Base-by-base conservation (phyloP, 2,113 vertebrate genomes). In the Sclerurus mexicanus region DNA sequence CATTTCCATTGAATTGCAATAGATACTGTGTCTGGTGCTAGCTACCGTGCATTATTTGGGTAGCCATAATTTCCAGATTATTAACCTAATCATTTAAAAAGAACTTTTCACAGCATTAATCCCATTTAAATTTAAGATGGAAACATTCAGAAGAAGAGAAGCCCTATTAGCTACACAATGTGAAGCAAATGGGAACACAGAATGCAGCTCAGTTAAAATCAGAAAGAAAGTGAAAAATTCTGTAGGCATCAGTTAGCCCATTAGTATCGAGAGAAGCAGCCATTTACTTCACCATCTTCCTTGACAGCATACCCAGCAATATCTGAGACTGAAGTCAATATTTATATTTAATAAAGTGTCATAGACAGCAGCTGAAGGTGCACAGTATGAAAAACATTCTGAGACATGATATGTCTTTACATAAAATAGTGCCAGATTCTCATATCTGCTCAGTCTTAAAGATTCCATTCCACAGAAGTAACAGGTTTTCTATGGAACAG, bases 1-100 rank as follows among this genome's bases (percentile, higher is more conserved):
- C 15, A 35, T 91, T 85, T 92, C 27, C 39, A 92, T 19, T 84
- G 78, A 96, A 89, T 15, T 94, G 58, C 74, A 74, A 76, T 85
- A 91, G 89, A 92, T 72, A 88, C 14, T 76, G 63, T 77, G 46
- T 79, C 53, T 87, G 13, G 12, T 84, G 49, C 10, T 72, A 89
- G 33, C 33, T 79, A 14, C 40, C 56, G 59, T 17, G 12, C 30
- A 87, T 93, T 96, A 91, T 91, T 89, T 97, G 50, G 27, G 40
- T 87, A 95, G 33, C 30, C 50, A 91, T 96, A 87, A 90, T 97
- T 98, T 98, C 89, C 95, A 97, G 87, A 95, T 97, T 97, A 96
- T 98, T 97, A 98, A 97, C 39, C 37, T 96, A 97, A 97, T 95
- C 37, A 90, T 95, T 98, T 95, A 66, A 90, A 95, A 97, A 92